Conservation (phyloP, 2,797 vertebrate species). For the Sebastes diaconus region DNA sequence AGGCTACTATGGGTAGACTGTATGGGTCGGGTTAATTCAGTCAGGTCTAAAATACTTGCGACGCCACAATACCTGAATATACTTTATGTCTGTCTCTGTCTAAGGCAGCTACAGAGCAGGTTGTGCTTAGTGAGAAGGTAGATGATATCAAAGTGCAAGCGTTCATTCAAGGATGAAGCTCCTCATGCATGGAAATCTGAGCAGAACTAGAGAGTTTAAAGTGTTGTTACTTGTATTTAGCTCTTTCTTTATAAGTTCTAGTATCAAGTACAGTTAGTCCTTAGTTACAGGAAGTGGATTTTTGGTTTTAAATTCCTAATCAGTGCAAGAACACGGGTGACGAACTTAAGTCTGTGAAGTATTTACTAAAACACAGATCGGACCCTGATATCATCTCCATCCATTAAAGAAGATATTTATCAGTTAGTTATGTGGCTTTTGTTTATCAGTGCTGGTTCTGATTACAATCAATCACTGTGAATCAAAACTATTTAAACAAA, state of each 20-base stretch:
- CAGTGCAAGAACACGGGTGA: background rate
- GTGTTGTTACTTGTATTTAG: background rate
- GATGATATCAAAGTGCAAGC: no score
- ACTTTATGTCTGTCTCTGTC: no score
- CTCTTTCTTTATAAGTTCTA: background rate
- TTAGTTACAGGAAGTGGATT: background rate
- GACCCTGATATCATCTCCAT: background rate
- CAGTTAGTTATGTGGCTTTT: background rate
- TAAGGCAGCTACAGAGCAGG: no score
- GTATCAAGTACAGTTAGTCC: background rate
- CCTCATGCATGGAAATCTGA: background rate
- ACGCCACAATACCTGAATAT: no score
- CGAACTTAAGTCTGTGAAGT: background rate
- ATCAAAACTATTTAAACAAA: background rate
- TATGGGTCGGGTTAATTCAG: no score
- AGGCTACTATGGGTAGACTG: no score
- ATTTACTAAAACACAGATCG: background rate
- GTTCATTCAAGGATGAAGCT: background rate
- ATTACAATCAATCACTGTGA: background rate
- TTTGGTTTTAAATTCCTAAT: background rate
- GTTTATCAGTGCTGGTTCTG: background rate
- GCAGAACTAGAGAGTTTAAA: background rate
- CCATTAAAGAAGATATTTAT: background rate
- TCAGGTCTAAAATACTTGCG: no score
- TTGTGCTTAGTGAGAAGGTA: background rate